Evolutionary conservation across 2,113 vertebrate genomes (phyloP).

Genomic region (Mohoua ochrocephala): DNA sequence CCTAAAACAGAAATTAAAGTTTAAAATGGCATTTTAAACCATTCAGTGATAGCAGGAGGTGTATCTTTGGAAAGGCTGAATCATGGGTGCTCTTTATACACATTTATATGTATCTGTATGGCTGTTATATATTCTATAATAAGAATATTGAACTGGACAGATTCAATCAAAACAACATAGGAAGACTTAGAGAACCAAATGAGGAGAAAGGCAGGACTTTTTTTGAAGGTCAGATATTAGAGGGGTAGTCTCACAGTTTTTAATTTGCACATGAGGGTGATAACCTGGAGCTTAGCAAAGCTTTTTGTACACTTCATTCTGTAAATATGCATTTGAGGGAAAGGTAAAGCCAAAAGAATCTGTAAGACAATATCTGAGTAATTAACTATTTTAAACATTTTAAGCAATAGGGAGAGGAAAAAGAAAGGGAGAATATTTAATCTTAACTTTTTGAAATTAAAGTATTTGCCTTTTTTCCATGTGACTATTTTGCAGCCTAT

Average conservation of each 20-base stretch:
- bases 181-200: background rate
- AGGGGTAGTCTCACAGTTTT: background rate
- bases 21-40: background rate
- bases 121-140: background rate
- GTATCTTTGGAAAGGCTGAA: background rate
- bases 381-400: background rate
- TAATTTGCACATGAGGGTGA: background rate
- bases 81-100: background rate
- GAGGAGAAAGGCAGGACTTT: background rate
- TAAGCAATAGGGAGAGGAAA: accelerated
- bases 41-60: background rate
- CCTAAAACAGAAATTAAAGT: background rate
- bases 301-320: background rate
- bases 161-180: background rate
- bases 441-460: background rate
- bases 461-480: background rate
- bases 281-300: background rate
- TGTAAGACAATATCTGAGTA: background rate
- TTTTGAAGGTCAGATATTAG: background rate
- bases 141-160: background rate
- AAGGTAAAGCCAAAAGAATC: background rate
- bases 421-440: background rate
- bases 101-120: accelerated
- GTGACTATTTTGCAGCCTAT: background rate
- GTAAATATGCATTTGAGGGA: background rate